A percentile compares a stretch with the other conserved stretches of the same genome.
phyloP scores from a whole-genome alignment of 1,140 invertebrate species.

The Macrobrachium rosenbergii region DNA sequence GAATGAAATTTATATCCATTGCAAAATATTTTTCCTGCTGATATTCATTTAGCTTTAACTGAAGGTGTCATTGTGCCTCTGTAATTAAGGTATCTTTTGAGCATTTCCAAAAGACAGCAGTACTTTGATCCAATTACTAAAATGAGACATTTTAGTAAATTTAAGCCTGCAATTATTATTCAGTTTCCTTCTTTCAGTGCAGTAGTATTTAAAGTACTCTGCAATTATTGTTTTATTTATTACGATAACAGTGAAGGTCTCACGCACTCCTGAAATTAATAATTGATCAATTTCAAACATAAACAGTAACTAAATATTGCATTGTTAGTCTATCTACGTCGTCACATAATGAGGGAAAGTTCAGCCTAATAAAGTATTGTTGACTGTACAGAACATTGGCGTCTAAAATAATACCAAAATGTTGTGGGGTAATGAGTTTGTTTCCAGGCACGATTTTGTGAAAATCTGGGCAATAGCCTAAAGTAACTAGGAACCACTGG shows the following conservation, averaged over 20 bases:
- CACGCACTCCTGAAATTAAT: slow-evolving; percentile 4
- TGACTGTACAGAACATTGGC: slow-evolving; percentile 10
- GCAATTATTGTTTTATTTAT: not conserved
- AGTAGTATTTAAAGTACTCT: slow-evolving; percentile 22
- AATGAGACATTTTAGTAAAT: too few relatives aligned
- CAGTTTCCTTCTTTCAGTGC: too few relatives aligned
- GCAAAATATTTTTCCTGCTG: not conserved
- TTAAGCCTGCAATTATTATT: too few relatives aligned
- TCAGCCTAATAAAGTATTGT: not conserved
- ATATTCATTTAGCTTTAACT: slow-evolving; percentile 1
- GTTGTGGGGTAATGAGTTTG: not conserved
- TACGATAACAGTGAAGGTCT: slow-evolving; percentile 6
- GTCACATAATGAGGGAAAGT: not conserved
- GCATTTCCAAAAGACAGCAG: not conserved
- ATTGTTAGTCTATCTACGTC: not conserved
- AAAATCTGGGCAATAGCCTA: too few relatives aligned
- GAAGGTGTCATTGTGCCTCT: slow-evolving; percentile 25
- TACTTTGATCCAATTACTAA: too few relatives aligned
- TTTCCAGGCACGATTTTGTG: not conserved
- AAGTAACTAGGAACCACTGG: not conserved
- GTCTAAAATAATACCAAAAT: slow-evolving; percentile 12
- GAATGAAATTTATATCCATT: not conserved
- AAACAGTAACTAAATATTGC: not conserved
- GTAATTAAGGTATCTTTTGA: slow-evolving; percentile 12
- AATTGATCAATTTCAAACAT: not conserved